Conservation (phyloP, 2,113 vertebrate species). For the Panurus biarmicus region DNA sequence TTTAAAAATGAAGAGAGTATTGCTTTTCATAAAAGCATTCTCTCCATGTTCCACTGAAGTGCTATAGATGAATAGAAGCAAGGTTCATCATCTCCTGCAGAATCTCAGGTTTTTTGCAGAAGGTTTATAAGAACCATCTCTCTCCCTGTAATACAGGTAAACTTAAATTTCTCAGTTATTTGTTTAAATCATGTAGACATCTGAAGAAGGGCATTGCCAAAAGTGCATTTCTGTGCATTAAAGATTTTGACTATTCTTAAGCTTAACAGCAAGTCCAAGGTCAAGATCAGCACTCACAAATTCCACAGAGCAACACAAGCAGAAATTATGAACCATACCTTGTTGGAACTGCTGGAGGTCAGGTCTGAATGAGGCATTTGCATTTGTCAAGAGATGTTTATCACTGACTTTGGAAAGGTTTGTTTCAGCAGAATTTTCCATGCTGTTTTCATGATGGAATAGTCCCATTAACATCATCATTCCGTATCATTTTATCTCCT, state of each 20-base stretch:
- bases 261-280: background rate
- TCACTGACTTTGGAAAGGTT: background rate
- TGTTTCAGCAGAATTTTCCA: background rate
- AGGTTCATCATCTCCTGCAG: background rate
- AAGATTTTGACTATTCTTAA: background rate
- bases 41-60: background rate
- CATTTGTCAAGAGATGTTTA: background rate
- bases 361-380: background rate
- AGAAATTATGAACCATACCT: slow-evolving; percentile 24
- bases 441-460: background rate
- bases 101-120: background rate
- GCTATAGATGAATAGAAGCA: background rate
- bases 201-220: background rate
- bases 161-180: background rate
- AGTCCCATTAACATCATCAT: background rate
- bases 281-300: background rate
- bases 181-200: background rate
- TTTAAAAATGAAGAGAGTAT: background rate
- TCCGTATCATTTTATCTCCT: background rate
- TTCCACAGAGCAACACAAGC: slow-evolving; percentile 30
- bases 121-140: background rate
- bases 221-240: background rate
- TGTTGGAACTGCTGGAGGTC: background rate
- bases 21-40: background rate
- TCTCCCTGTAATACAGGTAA: background rate